Conservation (phyloP, 2,888 invertebrate genomes). For the Dolichopus griseipennis region DNA sequence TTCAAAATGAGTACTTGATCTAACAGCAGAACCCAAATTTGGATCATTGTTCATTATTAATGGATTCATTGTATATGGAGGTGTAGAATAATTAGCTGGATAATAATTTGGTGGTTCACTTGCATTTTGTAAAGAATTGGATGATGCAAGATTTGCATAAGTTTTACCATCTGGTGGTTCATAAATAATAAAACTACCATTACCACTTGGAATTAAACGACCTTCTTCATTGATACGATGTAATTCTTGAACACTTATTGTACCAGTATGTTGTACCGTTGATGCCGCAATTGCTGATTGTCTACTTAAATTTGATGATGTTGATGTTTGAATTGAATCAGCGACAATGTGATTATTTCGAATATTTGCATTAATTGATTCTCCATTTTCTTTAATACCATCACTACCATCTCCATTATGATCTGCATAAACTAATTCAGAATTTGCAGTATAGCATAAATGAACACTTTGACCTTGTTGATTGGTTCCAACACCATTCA, state of each 20-base stretch:
- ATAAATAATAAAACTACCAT: not conserved
- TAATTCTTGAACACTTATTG: not conserved
- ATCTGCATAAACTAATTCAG: constrained; percentile 24
- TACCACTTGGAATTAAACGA: not conserved
- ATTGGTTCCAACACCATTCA: not conserved
- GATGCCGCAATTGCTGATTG: not conserved
- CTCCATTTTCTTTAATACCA: constrained; percentile 7
- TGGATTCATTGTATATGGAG: constrained; percentile 28
- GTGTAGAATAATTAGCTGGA: constrained; percentile 21
- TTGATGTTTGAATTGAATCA: not conserved
- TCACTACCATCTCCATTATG: constrained; percentile 20
- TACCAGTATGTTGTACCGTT: too few relatives aligned
- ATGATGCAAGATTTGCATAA: constrained; percentile 38
- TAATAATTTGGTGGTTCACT: constrained; percentile 15
- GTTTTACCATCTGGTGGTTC: constrained; percentile 34
- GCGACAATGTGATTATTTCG: constrained; percentile 20
- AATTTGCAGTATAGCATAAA: not conserved
- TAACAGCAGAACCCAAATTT: constrained; percentile 32
- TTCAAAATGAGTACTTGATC: constrained; percentile 30
- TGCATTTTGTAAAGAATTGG: constrained; percentile 17
- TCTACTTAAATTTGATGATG: not conserved
- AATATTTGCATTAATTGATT: constrained; percentile 24
- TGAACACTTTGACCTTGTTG: not conserved
- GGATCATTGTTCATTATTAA: constrained; percentile 39
- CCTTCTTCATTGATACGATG: not conserved